Percentiles rank a stretch among this genome's conserved stretches.
These are phyloP conservation scores for Pterois miles DNA, from an alignment of 2,797 vertebrate genomes.

Conservation along the genomic window DNA sequence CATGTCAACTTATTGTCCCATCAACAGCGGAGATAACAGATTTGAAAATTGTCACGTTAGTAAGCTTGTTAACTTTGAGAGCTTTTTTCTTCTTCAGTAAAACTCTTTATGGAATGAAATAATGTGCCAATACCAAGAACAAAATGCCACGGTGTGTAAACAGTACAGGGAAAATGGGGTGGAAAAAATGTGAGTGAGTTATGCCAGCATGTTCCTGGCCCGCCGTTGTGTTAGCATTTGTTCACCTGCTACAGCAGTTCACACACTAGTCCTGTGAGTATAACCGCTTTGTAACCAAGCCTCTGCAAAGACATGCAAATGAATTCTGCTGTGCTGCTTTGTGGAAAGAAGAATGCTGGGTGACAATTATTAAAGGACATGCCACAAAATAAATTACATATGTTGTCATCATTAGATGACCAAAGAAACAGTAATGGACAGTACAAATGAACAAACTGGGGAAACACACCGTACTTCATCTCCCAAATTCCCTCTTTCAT, in stretches of 20 bases:
- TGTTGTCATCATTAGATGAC: too few species aligned
- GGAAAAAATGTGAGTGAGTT: neutral
- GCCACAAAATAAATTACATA: neutral
- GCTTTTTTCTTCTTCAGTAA: neutral
- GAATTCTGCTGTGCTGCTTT: neutral
- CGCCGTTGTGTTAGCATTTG: neutral
- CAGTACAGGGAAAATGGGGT: neutral
- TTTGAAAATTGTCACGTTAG: too few species aligned
- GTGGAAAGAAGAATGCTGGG: neutral
- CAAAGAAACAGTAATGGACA: neutral
- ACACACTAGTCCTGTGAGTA: neutral
- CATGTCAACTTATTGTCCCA: neutral
- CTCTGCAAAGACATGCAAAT: neutral
- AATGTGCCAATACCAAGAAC: neutral
- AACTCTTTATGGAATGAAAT: neutral
- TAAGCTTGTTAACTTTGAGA: neutral
- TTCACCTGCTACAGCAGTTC: neutral
- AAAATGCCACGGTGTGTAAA: neutral
- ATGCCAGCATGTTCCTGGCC: neutral
- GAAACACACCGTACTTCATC: neutral
- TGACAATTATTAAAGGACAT: neutral
- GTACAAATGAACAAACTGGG: slow-evolving; percentile 3
- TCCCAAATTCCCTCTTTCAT: neutral
- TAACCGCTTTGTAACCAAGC: neutral
- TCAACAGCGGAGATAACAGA: neutral